Base-by-base conservation (phyloP, 2,888 invertebrate species). In the Tubulanus polymorphus region DNA sequence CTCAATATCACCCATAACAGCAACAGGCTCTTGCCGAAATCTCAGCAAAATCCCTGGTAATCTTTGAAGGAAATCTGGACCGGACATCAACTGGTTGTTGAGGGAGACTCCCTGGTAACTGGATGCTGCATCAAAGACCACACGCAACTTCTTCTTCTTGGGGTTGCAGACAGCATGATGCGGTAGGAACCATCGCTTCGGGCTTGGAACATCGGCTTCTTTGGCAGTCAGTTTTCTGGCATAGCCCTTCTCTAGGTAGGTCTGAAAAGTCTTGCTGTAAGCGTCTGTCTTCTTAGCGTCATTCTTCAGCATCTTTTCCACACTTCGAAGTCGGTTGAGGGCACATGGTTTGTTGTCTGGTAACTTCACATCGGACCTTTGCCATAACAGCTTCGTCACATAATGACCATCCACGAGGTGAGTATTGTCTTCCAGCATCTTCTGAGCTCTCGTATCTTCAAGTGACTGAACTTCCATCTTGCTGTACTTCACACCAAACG, bases 1-100 rank as follows among this genome's bases (percentile, higher is more conserved):
- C 37, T 50, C 41, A 20, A 65, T 57, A 45, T 64, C 62, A 48
- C 57, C 62, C 0, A 58, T 46, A 10, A 59, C 5, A 5, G 59
- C 63, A 1, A 63, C 51, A 12, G 50, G 48, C 15, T 56, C 6
- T 23, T 50, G 52, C 28, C 61, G 37, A 48, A 64, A 61, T 54
- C 60, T 35, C 5, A 63, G 41, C 5, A 64, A 29, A 2, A 65
- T 52, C 41, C 57, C 56, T 49, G 60, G 53, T 26, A 65, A 55
- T 8, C 63, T 60, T 26, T 50, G 48, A 45, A 65, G 63, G 3
- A 66, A 41, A 41, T 63, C 65, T 27, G 66, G 65, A 12, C 62
- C 62, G 32, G 41, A 52, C n/a, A 52, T 35, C 37, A 63, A 56
- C 6, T 35, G 23, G 37, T 62, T 59, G 51, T 60, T 61, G 10